phyloP scores from a whole-genome alignment of 1,140 invertebrate species.

The Scaptomyza pallida region DNA sequence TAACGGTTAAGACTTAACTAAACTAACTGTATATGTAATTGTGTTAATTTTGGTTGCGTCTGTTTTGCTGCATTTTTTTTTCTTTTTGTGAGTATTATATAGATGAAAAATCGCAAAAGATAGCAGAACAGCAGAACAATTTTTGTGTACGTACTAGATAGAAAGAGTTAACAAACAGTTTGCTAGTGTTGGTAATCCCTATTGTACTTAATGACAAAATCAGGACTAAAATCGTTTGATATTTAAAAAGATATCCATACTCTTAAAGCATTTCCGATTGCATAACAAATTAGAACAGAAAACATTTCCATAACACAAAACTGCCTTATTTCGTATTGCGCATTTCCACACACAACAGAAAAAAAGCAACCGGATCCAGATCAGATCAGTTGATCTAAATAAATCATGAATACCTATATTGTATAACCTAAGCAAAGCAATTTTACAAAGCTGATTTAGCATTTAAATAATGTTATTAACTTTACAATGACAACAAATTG shows the following conservation, averaged over 20 bases:
- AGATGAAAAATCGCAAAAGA: constrained; percentile 76
- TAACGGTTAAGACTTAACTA: constrained; percentile 14
- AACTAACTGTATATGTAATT: not conserved
- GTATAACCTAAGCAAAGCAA: constrained; percentile 46
- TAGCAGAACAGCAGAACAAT: constrained; percentile 27
- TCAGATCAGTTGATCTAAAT: constrained; percentile 21
- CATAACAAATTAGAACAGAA: constrained; percentile 8
- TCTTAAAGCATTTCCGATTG: constrained; percentile 8
- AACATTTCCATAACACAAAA: constrained; percentile 38
- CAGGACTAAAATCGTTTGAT: constrained; percentile 12
- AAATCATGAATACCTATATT: constrained; percentile 8
- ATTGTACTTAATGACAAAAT: constrained; percentile 63
- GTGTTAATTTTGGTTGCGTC: constrained; percentile 8
- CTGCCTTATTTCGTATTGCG: constrained; percentile 58
- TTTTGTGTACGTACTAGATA: constrained; percentile 4
- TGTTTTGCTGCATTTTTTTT: constrained; percentile 5
- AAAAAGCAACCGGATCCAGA: constrained; percentile 1
- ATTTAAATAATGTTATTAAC: constrained; percentile 60
- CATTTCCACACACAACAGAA: constrained; percentile 13
- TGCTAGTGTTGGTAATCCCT: constrained; percentile 10
- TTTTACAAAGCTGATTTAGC: constrained; percentile 66
- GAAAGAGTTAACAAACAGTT: constrained; percentile 16
- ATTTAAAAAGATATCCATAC: no score
- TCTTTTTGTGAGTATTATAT: constrained; percentile 72
- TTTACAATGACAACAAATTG: constrained; percentile 54